Percentiles rank a stretch among this genome's conserved stretches.
phyloP scores from a whole-genome alignment of 92 coral and sea anemone genomes.

The Micromussa lordhowensis region DNA sequence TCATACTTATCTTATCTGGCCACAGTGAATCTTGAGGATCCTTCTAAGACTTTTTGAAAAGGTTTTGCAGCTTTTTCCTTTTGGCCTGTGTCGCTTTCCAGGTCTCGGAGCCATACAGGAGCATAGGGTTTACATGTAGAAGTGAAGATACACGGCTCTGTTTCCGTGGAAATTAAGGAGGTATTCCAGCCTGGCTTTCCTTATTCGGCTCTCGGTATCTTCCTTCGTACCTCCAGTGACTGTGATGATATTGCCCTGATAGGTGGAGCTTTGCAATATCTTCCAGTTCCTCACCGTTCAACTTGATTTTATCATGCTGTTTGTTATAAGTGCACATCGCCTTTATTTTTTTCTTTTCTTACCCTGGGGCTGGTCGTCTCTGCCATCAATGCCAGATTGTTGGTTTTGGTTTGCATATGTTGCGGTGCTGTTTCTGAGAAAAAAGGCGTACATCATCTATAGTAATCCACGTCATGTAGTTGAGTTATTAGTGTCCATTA shows the following conservation, averaged over 20 bases:
- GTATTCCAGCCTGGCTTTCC: background rate
- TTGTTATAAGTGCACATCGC: background rate
- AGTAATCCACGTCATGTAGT: no score
- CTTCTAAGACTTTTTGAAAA: background rate
- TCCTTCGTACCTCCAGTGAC: slow-evolving; percentile 2
- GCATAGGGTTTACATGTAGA: background rate
- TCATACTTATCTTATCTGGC: background rate
- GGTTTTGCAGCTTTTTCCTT: background rate
- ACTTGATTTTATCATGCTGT: background rate
- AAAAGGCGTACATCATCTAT: background rate
- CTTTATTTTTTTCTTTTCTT: background rate
- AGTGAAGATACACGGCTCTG: background rate
- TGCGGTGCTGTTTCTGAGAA: background rate
- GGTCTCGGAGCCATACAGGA: background rate
- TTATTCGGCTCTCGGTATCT: background rate
- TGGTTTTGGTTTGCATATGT: background rate
- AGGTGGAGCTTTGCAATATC: background rate
- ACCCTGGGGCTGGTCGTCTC: background rate
- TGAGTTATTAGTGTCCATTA: no score
- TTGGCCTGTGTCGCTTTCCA: background rate
- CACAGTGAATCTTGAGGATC: background rate
- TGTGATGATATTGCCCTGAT: background rate
- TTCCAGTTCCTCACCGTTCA: background rate
- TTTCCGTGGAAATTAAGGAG: no score
- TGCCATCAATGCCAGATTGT: background rate